Percentiles rank a stretch among this genome's conserved stretches.
These are phyloP conservation scores for Acanthaster planci DNA, from an alignment of 35 echinoderm and acorn worm species.

Conservation along the genomic window DNA sequence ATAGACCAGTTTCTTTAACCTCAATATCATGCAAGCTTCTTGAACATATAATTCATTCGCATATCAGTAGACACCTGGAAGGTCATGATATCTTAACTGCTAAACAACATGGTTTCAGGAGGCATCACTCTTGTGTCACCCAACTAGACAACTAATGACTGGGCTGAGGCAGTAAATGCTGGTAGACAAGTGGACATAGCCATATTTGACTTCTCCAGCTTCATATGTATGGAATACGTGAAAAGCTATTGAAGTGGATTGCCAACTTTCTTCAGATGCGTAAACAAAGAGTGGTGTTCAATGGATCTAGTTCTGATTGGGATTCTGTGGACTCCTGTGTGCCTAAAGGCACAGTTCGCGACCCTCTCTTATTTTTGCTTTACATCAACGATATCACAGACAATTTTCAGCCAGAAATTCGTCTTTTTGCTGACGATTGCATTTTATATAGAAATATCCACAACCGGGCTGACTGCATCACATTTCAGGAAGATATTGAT, in stretches of 20 bases:
- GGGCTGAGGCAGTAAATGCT: constrained; percentile 11
- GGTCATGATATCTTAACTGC: constrained; percentile 8
- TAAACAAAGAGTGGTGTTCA: no score
- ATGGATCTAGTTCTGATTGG: not conserved
- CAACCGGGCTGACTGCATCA: not conserved
- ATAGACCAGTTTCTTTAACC: constrained; percentile 31
- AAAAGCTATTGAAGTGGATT: no score
- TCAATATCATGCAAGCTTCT: not conserved
- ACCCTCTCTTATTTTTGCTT: constrained; percentile 7
- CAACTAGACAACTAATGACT: constrained; percentile 19
- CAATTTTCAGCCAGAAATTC: constrained; percentile 11
- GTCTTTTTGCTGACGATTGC: constrained; percentile 30
- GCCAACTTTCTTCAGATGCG: no score
- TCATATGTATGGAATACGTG: no score
- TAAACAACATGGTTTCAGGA: constrained; percentile 32
- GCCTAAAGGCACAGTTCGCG: not conserved
- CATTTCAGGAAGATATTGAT: constrained; percentile 22
- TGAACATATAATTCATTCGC: constrained; percentile 39
- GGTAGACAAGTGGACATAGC: no score
- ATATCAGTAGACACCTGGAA: constrained; percentile 28
- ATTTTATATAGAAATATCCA: not conserved
- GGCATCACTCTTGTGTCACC: constrained; percentile 23
- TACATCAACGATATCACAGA: constrained; percentile 28
- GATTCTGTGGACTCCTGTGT: not conserved
- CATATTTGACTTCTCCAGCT: no score